phyloP scores from a whole-genome alignment of 23 tunicate genomes.

The Botrylloides violaceus region DNA sequence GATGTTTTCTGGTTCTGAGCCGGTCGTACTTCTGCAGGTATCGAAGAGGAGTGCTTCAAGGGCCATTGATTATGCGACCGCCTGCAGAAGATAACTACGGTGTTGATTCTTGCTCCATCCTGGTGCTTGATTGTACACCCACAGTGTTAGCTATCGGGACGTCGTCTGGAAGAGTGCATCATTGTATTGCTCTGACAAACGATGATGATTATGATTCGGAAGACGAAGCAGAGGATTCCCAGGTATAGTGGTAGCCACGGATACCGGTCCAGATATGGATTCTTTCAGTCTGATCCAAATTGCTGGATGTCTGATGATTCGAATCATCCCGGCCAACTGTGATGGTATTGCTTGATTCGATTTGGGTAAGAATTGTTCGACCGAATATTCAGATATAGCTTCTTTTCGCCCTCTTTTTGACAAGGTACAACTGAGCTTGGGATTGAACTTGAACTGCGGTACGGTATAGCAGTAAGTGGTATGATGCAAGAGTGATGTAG shows the following conservation, averaged over 20 bases:
- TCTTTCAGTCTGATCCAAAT: too few species aligned
- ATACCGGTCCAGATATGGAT: too few species aligned
- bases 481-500: background rate
- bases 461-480: too few species aligned
- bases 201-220: conserved; percentile 12
- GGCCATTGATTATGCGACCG: conserved; percentile 85
- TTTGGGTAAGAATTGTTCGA: too few species aligned
- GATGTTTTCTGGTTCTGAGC: too few species aligned
- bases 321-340: too few species aligned
- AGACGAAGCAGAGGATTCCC: conserved; percentile 1
- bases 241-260: background rate
- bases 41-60: conserved; percentile 62
- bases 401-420: too few species aligned
- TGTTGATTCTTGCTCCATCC: conserved; percentile 84
- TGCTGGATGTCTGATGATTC: too few species aligned
- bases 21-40: conserved; percentile 42
- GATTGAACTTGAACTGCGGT: too few species aligned
- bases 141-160: conserved; percentile 77
- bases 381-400: too few species aligned
- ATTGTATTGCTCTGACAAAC: conserved; percentile 65
- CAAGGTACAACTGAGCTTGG: too few species aligned
- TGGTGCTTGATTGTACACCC: conserved; percentile 53
- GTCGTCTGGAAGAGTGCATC: conserved; percentile 62
- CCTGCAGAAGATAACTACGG: conserved; percentile 93
- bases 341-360: too few species aligned